Evolutionary conservation across 2,113 vertebrate species (phyloP).

Genomic region (Dicentrarchus labrax): DNA sequence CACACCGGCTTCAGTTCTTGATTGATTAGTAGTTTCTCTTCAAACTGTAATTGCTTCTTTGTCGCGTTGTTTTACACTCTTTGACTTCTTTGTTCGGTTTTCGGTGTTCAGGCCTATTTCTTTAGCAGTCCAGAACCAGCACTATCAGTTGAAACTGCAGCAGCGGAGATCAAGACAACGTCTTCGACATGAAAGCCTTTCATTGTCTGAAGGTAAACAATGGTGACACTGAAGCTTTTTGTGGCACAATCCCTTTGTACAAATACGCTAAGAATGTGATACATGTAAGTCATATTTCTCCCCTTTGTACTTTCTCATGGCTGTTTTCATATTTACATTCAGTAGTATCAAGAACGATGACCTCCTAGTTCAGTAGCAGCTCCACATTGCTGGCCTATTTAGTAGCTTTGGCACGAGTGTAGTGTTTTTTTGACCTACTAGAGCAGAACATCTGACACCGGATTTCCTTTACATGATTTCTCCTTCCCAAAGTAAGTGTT

Average conservation of each 20-base stretch:
- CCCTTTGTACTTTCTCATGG: not conserved
- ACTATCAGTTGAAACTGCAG: conserved; percentile 22
- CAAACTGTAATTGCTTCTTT: conserved; percentile 4
- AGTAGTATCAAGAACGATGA: not conserved
- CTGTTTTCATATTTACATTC: not conserved
- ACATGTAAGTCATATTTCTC: not conserved
- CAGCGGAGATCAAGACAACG: conserved; percentile 42
- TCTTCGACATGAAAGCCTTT: conserved; percentile 65
- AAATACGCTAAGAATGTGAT: conserved; percentile 28
- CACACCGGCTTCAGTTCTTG: not conserved
- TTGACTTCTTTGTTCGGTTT: conserved; percentile 7
- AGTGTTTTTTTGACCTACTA: conserved; percentile 34
- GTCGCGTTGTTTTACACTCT: not conserved
- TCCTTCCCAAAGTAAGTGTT: conserved; percentile 71
- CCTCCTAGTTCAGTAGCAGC: not conserved
- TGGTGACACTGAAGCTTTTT: not conserved
- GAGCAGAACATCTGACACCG: conserved; percentile 60
- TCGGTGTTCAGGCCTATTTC: conserved; percentile 92
- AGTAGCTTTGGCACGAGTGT: not conserved
- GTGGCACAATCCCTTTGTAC: not conserved
- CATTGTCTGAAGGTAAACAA: conserved; percentile 67
- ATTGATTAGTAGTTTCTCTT: conserved; percentile 10
- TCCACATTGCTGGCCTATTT: conserved; percentile 9
- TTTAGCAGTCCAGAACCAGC: conserved; percentile 86
- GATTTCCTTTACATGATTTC: conserved; percentile 79